A percentile compares a stretch with the other conserved stretches of the same genome.
These are phyloP conservation scores for Rhinatrema bivittatum DNA, from an alignment of 2,797 vertebrate species.

Conservation along the genomic window DNA sequence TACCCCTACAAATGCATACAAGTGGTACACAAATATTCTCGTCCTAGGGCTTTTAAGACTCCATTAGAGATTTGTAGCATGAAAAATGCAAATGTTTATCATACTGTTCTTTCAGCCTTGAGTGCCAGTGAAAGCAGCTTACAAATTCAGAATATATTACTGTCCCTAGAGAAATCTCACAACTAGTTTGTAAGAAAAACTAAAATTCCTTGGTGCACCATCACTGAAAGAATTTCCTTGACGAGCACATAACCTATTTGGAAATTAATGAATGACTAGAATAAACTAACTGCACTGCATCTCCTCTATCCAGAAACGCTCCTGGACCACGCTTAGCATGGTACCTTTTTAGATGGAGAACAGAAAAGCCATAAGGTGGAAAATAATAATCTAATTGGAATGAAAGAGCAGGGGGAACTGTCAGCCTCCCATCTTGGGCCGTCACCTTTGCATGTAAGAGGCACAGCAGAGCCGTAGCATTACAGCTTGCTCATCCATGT, in stretches of 20 bases:
- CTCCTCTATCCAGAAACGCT: too few species aligned
- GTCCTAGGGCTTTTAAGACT: conserved; percentile 52
- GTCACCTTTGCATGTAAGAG: too few species aligned
- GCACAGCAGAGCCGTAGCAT: too few species aligned
- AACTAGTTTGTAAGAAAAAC: conserved; percentile 22
- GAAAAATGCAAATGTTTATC: conserved; percentile 40
- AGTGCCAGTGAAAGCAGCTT: conserved; percentile 12
- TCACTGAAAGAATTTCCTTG: conserved; percentile 14
- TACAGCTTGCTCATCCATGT: too few species aligned
- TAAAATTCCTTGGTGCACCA: conserved; percentile 8
- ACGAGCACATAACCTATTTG: conserved; percentile 10
- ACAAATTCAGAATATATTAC: conserved; percentile 1
- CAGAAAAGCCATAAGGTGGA: too few species aligned
- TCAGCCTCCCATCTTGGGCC: too few species aligned
- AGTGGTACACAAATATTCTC: conserved; percentile 62
- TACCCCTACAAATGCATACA: conserved; percentile 47
- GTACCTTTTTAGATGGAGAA: too few species aligned
- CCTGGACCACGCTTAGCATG: too few species aligned
- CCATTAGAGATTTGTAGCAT: conserved; percentile 49
- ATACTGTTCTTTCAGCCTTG: conserved; percentile 47
- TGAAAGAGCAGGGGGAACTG: background rate
- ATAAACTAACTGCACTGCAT: too few species aligned
- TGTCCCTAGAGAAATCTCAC: conserved; percentile 22
- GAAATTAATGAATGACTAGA: background rate
- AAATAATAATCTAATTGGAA: too few species aligned